Evolutionary conservation across 2,888 invertebrate species (phyloP).

Genomic region (Parnassius orleans): DNA sequence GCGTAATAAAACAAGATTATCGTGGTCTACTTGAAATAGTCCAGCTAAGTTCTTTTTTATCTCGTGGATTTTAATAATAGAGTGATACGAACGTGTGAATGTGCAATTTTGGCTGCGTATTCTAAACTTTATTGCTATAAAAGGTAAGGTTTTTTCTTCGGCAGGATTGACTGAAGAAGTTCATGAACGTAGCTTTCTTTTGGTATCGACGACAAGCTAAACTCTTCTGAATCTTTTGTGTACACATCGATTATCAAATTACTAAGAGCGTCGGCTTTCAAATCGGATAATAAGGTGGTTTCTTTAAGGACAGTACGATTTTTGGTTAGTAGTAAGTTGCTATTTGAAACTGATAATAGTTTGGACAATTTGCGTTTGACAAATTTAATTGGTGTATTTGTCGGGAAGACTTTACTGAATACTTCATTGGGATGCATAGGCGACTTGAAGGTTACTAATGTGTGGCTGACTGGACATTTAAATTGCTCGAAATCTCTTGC

Average conservation of each 20-base stretch:
- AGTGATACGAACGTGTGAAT: slow-evolving; percentile 79
- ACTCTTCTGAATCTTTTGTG: slow-evolving; percentile 66
- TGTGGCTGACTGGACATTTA: slow-evolving; percentile 68
- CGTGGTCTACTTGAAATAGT: slow-evolving; percentile 77
- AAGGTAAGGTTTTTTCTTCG: slow-evolving; percentile 67
- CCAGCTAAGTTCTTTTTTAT: slow-evolving; percentile 82
- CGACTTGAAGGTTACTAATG: slow-evolving; percentile 64
- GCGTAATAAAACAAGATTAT: slow-evolving; percentile 74
- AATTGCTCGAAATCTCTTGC: slow-evolving; percentile 55
- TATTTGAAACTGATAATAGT: slow-evolving; percentile 61
- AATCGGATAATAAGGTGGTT: slow-evolving; percentile 55
- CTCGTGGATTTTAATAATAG: slow-evolving; percentile 77
- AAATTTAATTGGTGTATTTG: slow-evolving; percentile 63
- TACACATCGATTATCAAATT: slow-evolving; percentile 68
- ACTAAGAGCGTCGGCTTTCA: slow-evolving; percentile 64
- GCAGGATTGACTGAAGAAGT: slow-evolving; percentile 58
- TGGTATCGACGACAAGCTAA: slow-evolving; percentile 62
- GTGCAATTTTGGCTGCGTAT: slow-evolving; percentile 60
- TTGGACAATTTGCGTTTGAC: slow-evolving; percentile 70
- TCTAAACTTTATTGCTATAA: slow-evolving; percentile 71
- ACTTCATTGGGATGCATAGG: slow-evolving; percentile 62
- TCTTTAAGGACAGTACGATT: slow-evolving; percentile 71
- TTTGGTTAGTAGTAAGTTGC: slow-evolving; percentile 63
- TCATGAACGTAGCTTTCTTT: slow-evolving; percentile 70
- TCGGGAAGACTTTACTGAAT: slow-evolving; percentile 71